Percentiles rank a stretch among this genome's conserved stretches.
These are phyloP conservation scores for Megaceryle alcyon DNA, from an alignment of 2,797 vertebrate species.

Conservation along the genomic window DNA sequence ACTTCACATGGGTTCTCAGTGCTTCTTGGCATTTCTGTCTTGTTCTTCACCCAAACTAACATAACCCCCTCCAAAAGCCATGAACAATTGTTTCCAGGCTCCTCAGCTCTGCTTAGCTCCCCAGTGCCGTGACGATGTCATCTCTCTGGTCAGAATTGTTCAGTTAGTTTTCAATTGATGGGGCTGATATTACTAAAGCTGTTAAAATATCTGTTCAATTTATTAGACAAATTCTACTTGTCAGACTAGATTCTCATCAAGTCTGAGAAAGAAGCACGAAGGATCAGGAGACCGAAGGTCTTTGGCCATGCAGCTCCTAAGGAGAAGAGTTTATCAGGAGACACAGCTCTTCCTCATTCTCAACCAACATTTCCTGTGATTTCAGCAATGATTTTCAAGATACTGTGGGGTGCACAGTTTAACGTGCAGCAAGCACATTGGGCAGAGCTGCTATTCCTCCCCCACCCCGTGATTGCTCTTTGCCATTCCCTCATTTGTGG, in stretches of 20 bases:
- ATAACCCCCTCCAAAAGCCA: neutral
- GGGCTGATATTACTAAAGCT: neutral
- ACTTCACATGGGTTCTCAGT: too few species aligned
- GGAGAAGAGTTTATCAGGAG: neutral
- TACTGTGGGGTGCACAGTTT: neutral
- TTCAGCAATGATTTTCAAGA: slow-evolving; percentile 4
- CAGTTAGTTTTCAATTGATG: neutral
- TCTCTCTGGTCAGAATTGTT: neutral
- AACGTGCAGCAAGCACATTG: neutral
- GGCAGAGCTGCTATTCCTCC: neutral
- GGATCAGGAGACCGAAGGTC: neutral
- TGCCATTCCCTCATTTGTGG: neutral
- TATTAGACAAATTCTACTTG: neutral
- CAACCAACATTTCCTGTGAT: slow-evolving; percentile 26
- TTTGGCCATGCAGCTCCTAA: neutral
- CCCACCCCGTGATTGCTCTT: fast-evolving
- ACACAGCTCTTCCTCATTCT: slow-evolving; percentile 19
- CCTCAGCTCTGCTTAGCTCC: neutral
- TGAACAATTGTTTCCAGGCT: neutral
- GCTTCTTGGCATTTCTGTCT: neutral
- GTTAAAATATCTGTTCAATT: neutral
- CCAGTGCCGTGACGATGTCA: neutral
- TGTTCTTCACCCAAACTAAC: neutral
- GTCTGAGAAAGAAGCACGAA: neutral
- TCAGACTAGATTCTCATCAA: neutral